Evolutionary conservation across 2,113 vertebrate genomes (phyloP), one percentile per base, ranked within the genome.

Genomic region (Procapra przewalskii): DNA sequence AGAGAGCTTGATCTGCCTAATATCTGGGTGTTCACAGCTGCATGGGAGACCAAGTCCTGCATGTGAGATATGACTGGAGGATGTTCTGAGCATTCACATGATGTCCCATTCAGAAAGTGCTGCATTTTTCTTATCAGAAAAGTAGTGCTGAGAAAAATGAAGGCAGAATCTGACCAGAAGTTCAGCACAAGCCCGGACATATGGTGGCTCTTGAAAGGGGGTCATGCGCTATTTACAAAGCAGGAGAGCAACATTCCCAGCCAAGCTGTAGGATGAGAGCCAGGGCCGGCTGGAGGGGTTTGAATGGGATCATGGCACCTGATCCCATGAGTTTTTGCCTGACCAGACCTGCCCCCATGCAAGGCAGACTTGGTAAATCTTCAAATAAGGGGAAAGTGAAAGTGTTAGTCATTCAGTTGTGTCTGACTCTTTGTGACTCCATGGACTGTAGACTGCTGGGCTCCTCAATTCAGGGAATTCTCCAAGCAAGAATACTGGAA

Each of bases 91-190:
- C 15, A 5, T 89, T 86, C 89, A 82, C 89, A 25, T 31, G 96
- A 94, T 91, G 67, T 96, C 91, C 48, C 64, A 33, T 52, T 91
- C 48, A 52, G 83, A 97, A 50, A 57, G 80, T 45, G 91, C 75
- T 55, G 33, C 96, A 86, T 86, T 92, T 31, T 0, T 94, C n/a
- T 0, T 12, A 19, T 88, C 93, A 83, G 88, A 55, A 86, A 84
- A 91, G 79, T 98, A 97, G 96, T 97, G 97, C 96, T 89, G 88
- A 79, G 50, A 54, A 96, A 54, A 91, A 67, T 0, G 10, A 52
- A 94, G 92, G 90, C 80, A 62, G 67, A 36, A 21, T 67, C 15
- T 29, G 1, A 84, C 2, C 5, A 8, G 11, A 12, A 82, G 87
- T 52, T 93, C 45, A 33, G 88, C 86, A 45, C 17, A 43, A 67